A percentile compares a stretch with the other conserved stretches of the same genome.
phyloP scores from a whole-genome alignment of 2,888 invertebrate species.

The Spialia ferax region DNA sequence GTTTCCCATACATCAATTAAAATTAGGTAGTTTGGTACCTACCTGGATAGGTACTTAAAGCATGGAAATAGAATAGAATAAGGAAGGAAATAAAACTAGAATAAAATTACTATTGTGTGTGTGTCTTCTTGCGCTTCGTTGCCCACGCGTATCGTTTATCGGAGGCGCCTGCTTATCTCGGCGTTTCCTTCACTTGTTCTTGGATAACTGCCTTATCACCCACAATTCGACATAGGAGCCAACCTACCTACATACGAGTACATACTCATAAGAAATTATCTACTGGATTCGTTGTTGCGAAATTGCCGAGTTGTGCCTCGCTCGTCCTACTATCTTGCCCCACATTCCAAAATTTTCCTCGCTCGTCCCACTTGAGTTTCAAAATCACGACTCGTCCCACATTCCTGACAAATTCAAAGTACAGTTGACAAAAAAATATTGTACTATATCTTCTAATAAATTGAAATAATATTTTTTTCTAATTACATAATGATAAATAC shows the following conservation, averaged over 20 bases:
- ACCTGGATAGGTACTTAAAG: too few relatives aligned
- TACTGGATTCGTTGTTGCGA: slow-evolving; percentile 43
- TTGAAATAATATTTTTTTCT: slow-evolving; percentile 4
- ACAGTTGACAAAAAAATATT: slow-evolving; percentile 4
- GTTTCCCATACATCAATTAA: too few relatives aligned
- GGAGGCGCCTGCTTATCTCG: slow-evolving; percentile 52
- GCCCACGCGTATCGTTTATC: slow-evolving; percentile 46
- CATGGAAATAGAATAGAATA: too few relatives aligned
- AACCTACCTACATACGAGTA: too few relatives aligned
- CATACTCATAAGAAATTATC: slow-evolving; percentile 48
- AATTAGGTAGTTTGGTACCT: too few relatives aligned
- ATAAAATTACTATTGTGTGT: neutral
- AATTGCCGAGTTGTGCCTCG: slow-evolving; percentile 1
- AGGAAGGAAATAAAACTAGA: too few relatives aligned
- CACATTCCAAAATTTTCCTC: slow-evolving; percentile 1
- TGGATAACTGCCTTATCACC: slow-evolving; percentile 53
- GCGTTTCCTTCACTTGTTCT: slow-evolving; percentile 57
- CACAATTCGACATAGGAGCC: too few relatives aligned
- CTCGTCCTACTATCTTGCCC: slow-evolving; percentile 1
- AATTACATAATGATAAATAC: slow-evolving; percentile 4
- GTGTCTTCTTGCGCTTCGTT: slow-evolving; percentile 20
- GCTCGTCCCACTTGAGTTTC: slow-evolving; percentile 1
- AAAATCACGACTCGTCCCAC: slow-evolving; percentile 1
- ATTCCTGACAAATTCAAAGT: slow-evolving; percentile 2
- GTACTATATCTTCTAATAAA: slow-evolving; percentile 4